These are phyloP conservation scores for Ptychoptera albimana DNA, from an alignment of 2,888 invertebrate species.

Conservation along the genomic window DNA sequence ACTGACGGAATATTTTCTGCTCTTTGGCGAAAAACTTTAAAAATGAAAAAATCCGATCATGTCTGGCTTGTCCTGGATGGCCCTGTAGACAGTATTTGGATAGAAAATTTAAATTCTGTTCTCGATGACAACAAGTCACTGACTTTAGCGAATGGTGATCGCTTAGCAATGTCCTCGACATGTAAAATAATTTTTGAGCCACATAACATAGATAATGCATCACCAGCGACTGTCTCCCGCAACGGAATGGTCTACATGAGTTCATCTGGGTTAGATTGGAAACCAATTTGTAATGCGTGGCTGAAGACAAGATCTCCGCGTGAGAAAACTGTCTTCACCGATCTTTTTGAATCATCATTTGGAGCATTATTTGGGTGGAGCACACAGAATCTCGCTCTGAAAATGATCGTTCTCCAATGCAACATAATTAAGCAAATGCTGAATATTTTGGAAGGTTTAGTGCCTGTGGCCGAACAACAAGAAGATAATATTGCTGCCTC, in stretches of 20 bases:
- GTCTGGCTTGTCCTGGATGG: constrained; percentile 93
- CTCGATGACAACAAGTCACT: constrained; percentile 92
- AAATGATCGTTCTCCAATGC: constrained; percentile 80
- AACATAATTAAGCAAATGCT: constrained; percentile 78
- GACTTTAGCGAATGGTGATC: constrained; percentile 89
- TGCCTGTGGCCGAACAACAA: constrained; percentile 54
- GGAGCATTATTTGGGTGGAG: constrained; percentile 62
- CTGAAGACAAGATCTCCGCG: constrained; percentile 46
- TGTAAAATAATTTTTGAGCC: constrained; percentile 96
- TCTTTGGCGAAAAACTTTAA: constrained; percentile 86
- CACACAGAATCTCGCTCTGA: constrained; percentile 63
- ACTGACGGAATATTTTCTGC: constrained; percentile 97
- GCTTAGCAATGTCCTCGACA: constrained; percentile 82
- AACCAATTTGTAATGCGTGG: constrained; percentile 77
- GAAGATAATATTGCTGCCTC: constrained; percentile 35
- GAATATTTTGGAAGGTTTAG: constrained; percentile 69
- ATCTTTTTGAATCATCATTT: constrained; percentile 63
- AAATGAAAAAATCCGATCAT: constrained; percentile 71
- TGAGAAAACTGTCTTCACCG: constrained; percentile 48
- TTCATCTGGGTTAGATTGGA: constrained; percentile 86
- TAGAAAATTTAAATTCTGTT: constrained; percentile 93
- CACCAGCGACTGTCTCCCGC: constrained; percentile 89
- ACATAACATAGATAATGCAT: constrained; percentile 94
- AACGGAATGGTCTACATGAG: constrained; percentile 97
- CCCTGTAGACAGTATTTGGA: constrained; percentile 96